Evolutionary conservation across 1,140 invertebrate genomes (phyloP), one percentile per base, ranked within the genome.

Genomic region (Bombus haemorrhoidalis): DNA sequence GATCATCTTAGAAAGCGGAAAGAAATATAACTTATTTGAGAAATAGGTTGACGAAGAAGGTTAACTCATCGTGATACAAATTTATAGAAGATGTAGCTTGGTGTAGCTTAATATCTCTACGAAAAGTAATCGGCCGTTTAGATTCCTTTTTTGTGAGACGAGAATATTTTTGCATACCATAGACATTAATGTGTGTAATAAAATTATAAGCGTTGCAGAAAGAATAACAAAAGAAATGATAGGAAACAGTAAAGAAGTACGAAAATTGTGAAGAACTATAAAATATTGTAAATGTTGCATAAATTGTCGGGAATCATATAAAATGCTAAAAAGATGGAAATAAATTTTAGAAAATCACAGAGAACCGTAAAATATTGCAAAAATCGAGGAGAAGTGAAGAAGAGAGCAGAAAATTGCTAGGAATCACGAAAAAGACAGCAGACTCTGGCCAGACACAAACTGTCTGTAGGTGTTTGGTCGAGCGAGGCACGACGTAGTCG

Each of bases 401-500:
- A 39, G 18, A 28, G 10, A 3, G n/a, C 22, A 37, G 1, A 39
- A 69, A 39, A 25, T 39, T 12, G 34, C 22, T 6, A 13, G 15
- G 28, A 41, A n/a, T 15, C 25, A 3, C 2, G 28, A 47, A n/a
- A 53, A 53, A 53, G 47, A n/a, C n/a, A 10, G 5, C 15, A 72
- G 28, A 41, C 0, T 5, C 8, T 15, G 34, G 59, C 28, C 28
- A 73, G 41, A 43, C 72, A n/a, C 3, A 37, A 39, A 25, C 47
- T 34, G 28, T 13, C n/a, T n/a, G 80, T 43, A 43, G 79, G 79
- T 53, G 34, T 62, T 62, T 32, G 39, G n/a, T 32, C 25, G 39
- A 34, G 22, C 77, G 69, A 76, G 64, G 73, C 66, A 82, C 39
- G 64, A 22, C 78, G 41, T 47, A 47, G 69, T 72, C 64, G 64